phyloP scores from a whole-genome alignment of 2,113 vertebrate species.

The Butastur rufipennis region DNA sequence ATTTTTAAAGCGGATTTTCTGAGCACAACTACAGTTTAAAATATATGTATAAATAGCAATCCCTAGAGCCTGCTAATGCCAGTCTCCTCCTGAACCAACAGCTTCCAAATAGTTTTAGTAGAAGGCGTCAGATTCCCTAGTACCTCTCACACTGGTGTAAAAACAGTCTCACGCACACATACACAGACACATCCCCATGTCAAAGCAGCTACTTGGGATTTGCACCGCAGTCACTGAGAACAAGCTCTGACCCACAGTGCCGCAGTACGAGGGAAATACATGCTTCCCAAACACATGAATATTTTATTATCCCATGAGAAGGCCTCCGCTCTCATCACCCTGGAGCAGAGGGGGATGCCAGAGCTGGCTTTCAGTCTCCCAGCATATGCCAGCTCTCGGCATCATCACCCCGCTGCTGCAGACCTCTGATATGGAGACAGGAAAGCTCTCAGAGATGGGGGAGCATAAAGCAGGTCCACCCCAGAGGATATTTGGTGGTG shows the following conservation, averaged over 20 bases:
- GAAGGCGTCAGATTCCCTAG: background rate
- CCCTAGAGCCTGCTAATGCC: background rate
- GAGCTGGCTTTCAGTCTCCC: background rate
- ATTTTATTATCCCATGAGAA: background rate
- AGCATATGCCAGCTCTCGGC: background rate
- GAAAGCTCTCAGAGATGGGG: background rate
- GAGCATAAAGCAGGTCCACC: background rate
- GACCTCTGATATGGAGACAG: background rate
- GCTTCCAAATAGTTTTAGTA: background rate
- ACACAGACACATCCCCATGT: background rate
- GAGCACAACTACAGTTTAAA: background rate
- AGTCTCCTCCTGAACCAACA: background rate
- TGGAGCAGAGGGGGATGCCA: background rate
- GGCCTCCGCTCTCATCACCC: background rate
- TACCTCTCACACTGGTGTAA: background rate
- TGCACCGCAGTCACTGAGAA: background rate
- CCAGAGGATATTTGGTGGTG: background rate
- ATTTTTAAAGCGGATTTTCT: conserved; percentile 5
- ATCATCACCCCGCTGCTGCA: background rate
- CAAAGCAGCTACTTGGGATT: background rate
- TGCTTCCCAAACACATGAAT: background rate
- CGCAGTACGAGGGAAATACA: background rate
- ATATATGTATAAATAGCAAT: background rate
- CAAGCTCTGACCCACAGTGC: background rate
- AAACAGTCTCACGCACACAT: background rate